Conservation (phyloP, 2,888 invertebrate species). For the Netelia melanura region DNA sequence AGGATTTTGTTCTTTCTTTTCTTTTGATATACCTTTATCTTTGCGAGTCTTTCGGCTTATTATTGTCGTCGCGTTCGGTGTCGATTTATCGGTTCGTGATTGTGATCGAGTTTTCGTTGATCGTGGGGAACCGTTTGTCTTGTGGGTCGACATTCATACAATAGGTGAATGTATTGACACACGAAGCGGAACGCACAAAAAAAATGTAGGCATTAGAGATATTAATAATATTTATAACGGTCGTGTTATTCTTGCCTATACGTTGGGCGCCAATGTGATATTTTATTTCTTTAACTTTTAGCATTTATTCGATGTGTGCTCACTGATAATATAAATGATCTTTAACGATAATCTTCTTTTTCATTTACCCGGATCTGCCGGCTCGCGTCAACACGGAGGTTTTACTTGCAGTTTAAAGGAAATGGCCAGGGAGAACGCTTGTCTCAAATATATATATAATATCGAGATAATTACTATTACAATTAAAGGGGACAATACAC, state of each 20-base stretch:
- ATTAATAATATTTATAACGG: conserved; percentile 40
- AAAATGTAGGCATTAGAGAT: conserved; percentile 33
- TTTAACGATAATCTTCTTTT: too few species aligned
- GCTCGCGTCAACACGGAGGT: too few species aligned
- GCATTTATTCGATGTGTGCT: too few species aligned
- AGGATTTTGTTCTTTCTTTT: neutral
- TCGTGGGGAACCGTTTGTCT: neutral
- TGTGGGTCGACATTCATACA: neutral
- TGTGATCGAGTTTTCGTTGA: neutral
- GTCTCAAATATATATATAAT: too few species aligned
- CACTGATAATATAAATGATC: too few species aligned
- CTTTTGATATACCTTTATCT: neutral
- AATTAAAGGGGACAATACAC: too few species aligned
- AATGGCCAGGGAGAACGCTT: too few species aligned
- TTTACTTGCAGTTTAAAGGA: too few species aligned
- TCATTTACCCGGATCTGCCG: too few species aligned
- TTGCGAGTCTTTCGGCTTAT: neutral
- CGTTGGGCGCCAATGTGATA: neutral
- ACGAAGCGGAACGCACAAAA: neutral
- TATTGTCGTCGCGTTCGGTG: neutral
- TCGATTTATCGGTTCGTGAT: neutral
- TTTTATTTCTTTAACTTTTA: neutral
- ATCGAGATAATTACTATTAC: too few species aligned
- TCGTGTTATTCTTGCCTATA: conserved; percentile 15
- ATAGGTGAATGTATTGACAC: neutral